Base-by-base conservation (phyloP, 2,888 invertebrate genomes). In the Megamerina dolium region DNA sequence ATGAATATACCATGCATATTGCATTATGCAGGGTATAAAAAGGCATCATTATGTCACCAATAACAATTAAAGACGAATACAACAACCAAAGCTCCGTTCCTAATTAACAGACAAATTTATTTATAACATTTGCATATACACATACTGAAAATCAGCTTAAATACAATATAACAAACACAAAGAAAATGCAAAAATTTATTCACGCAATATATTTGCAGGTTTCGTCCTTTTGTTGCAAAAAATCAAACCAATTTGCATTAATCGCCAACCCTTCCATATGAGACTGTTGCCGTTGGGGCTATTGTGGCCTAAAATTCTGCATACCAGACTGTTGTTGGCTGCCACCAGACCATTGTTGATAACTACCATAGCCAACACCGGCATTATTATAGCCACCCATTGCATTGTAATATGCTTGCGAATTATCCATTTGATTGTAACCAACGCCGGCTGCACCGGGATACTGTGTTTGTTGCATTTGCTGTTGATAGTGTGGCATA, bases 261-360 rank as follows among this genome's bases (percentile, higher is more conserved):
- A 32, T 53, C 46, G n/a, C 42, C 47, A 6, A 52, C 51, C 38
- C 50, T 53, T 13, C 59, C 40, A 57, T 53, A 23, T 51, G 46
- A 38, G 50, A 48, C 16, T 41, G 46, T 17, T 34, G 45, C 26
- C 30, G 48, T 21, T 29, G 55, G 9, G 35, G 51, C 18, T 44
- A 54, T 19, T 51, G 56, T 16, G 49, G 55, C 4, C 60, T 48
- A 23, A 37, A 60, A 30, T 54, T 55, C 13, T 55, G 61, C 52
- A 52, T 47, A 2, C 51, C 52, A 36, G 41, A 51, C 20, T 43
- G 31, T 39, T 29, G 45, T 14, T 42, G 43, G 30, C 42, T 50
- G 6, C 48, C 49, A n/a, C n/a, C n/a, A n/a, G n/a, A n/a, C 53
- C 54, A 53, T n/a, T 44, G 51, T 5, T 34, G 3, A 17, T 30